Base-by-base conservation (phyloP, 2,113 vertebrate species). In the Glareola pratincola region DNA sequence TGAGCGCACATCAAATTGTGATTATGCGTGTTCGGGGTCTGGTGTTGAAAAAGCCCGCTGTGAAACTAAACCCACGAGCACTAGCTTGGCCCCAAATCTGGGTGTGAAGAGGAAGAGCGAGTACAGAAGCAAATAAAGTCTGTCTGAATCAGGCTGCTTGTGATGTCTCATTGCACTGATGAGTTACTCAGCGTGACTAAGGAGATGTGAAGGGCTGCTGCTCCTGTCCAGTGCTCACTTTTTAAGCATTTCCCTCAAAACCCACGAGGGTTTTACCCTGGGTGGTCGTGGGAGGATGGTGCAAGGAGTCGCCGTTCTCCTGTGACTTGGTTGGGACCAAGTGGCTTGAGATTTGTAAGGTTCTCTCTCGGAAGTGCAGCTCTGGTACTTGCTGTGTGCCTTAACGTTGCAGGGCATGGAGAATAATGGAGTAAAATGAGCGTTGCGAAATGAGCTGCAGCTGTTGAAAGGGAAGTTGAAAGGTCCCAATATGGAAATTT, bases 241-340 rank as follows among this genome's bases (percentile, higher is more conserved):
- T 0, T 10, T 0, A n/a, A 59, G 51, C 32, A 0, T 30, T 63
- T 21, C 56, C 23, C 45, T 69, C 68, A 37, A 13, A 12, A 17
- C 11, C 34, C 64, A 19, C 0, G 8, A 8, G 16, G 16, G 3
- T 5, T 84, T 68, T 81, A 14, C 45, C 17, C 0, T n/a, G 76
- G 47, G 18, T 82, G 47, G 14, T 2, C 0, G 0, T 9, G 3
- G 69, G 29, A 87, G 56, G 39, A 27, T 16, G 41, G 21, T 32
- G 27, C 3, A 0, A 71, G 22, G 48, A 18, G 24, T 26, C 23
- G 0, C 17, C 0, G 0, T 10, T 47, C 45, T 67, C 39, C 41
- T 41, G 2, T 39, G 26, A 7, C 20, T n/a, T 3, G 17, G 11
- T 36, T 51, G 77, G 24, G 48, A 47, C 48, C 45, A 3, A 34